These are phyloP conservation scores for Alca torda DNA, from an alignment of 2,797 vertebrate genomes.

Conservation along the genomic window DNA sequence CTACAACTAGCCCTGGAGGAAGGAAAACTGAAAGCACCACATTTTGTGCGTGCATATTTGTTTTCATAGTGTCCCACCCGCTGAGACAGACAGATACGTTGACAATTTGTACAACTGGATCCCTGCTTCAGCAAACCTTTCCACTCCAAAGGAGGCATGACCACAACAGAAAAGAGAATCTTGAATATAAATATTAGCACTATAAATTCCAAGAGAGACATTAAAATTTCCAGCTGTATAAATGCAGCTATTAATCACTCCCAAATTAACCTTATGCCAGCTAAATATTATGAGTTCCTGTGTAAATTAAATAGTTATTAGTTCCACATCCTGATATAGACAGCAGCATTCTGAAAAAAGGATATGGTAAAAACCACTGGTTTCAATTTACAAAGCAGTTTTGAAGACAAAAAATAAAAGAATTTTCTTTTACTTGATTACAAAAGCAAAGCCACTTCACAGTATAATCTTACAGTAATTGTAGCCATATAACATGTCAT, in stretches of 20 bases:
- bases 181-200: conserved; percentile 3
- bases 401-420: neutral
- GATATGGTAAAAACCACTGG: neutral
- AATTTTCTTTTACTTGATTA: conserved; percentile 60
- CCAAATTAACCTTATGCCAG: conserved; percentile 72
- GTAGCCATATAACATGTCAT: conserved; percentile 67
- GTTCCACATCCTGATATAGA: conserved; percentile 62
- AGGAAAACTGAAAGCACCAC: conserved; percentile 13
- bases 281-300: conserved; percentile 69
- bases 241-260: conserved; percentile 73
- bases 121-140: neutral
- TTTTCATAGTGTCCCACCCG: conserved; percentile 16
- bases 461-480: conserved; percentile 71
- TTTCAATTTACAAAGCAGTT: conserved; percentile 66
- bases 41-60: neutral
- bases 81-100: conserved; percentile 27
- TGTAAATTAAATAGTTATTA: conserved; percentile 78
- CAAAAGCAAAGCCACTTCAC: conserved; percentile 67
- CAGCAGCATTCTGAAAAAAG: neutral
- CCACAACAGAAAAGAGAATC: conserved; percentile 29
- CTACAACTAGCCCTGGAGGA: conserved; percentile 24
- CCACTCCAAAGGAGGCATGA: neutral
- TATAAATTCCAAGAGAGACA: conserved; percentile 51
- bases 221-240: conserved; percentile 70
- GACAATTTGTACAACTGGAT: conserved; percentile 24